Conservation (phyloP, 2,113 vertebrate species). For the Onychostruthus taczanowskii region DNA sequence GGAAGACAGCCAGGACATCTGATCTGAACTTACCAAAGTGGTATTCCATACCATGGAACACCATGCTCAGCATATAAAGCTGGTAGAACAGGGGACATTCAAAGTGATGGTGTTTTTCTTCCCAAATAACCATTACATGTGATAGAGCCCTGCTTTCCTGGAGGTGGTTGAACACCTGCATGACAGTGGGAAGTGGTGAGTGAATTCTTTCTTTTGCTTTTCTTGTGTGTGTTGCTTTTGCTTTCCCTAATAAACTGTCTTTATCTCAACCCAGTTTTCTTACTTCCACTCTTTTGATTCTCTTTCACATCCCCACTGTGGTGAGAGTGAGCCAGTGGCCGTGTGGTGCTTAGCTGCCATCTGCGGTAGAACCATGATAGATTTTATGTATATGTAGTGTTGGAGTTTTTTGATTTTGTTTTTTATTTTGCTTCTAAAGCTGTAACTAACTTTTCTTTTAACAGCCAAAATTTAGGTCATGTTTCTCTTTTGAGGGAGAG, state of each 20-base stretch:
- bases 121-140: background rate
- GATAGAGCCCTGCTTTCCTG: background rate
- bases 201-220: background rate
- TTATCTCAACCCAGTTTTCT: background rate
- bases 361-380: background rate
- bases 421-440: background rate
- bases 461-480: background rate
- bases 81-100: background rate
- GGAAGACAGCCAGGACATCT: background rate
- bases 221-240: background rate
- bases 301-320: background rate
- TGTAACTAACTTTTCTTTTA: background rate
- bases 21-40: background rate
- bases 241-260: background rate
- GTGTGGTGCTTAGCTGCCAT: background rate
- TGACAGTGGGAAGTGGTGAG: background rate
- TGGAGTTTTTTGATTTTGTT: background rate
- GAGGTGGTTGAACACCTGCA: background rate
- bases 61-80: background rate
- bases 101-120: background rate
- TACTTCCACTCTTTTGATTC: background rate
- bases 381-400: background rate
- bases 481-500: background rate
- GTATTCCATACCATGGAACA: background rate
- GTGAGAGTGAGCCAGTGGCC: background rate